Evolutionary conservation across 2,888 invertebrate species (phyloP).

Genomic region (Andrena dorsata): DNA sequence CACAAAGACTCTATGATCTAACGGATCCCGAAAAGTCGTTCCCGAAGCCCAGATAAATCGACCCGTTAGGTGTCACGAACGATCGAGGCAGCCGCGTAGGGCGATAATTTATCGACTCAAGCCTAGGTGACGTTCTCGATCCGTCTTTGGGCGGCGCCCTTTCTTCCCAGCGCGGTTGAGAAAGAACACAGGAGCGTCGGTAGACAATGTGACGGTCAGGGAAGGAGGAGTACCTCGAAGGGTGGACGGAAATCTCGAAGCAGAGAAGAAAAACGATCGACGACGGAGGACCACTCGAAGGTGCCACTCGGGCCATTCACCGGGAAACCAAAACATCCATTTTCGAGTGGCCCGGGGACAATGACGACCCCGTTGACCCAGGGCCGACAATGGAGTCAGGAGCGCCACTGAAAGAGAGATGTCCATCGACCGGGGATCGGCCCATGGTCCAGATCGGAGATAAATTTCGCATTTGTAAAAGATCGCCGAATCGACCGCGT

Average conservation of each 20-base stretch:
- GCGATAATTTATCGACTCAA: constrained; percentile 74
- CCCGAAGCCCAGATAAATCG: constrained; percentile 57
- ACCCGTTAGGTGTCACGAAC: constrained; percentile 24
- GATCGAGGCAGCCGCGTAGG: constrained; percentile 36
- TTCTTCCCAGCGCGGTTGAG: constrained; percentile 40
- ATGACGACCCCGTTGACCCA: constrained; percentile 69
- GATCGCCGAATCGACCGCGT: constrained; percentile 61
- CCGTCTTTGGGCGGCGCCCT: constrained; percentile 52
- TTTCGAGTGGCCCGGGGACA: constrained; percentile 65
- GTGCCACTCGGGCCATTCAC: constrained; percentile 75
- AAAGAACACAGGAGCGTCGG: constrained; percentile 30
- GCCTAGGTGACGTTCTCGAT: constrained; percentile 64
- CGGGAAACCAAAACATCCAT: constrained; percentile 79
- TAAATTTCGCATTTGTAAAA: constrained; percentile 79
- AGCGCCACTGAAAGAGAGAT: constrained; percentile 52
- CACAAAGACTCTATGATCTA: neutral
- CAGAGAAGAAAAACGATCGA: constrained; percentile 50
- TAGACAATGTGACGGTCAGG: constrained; percentile 30
- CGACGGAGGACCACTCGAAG: constrained; percentile 55
- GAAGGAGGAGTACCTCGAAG: constrained; percentile 28
- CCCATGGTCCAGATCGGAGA: constrained; percentile 76
- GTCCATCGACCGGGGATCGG: constrained; percentile 42
- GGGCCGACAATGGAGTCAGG: constrained; percentile 70
- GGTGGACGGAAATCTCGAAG: constrained; percentile 20
- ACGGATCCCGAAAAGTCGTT: constrained; percentile 17